These are phyloP conservation scores for Ceratosolen fusciceps DNA, from an alignment of 1,140 invertebrate genomes.

Conservation along the genomic window DNA sequence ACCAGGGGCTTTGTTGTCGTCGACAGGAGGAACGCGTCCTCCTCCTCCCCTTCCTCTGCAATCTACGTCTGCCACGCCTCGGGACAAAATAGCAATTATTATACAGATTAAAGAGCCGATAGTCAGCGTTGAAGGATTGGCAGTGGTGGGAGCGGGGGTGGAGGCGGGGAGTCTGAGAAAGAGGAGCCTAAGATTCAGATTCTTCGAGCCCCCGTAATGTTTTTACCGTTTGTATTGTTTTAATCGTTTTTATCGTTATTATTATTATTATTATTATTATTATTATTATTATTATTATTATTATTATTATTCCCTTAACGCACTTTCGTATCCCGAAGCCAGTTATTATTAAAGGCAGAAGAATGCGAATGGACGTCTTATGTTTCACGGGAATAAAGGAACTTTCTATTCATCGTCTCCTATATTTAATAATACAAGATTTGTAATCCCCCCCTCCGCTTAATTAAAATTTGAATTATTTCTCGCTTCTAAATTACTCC, in stretches of 20 bases:
- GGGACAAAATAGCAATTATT: neutral
- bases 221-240: too few relatives aligned
- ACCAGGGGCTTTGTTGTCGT: constrained; percentile 2
- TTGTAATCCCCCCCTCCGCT: too few relatives aligned
- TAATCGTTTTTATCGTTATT: too few relatives aligned
- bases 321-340: too few relatives aligned
- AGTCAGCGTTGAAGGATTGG: too few relatives aligned
- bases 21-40: neutral
- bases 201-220: too few relatives aligned
- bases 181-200: too few relatives aligned
- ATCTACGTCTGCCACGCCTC: neutral
- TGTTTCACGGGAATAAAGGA: neutral
- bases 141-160: neutral
- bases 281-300: too few relatives aligned
- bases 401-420: neutral
- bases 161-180: neutral
- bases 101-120: neutral
- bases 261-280: too few relatives aligned
- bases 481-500: too few relatives aligned
- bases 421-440: neutral
- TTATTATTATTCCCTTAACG: neutral
- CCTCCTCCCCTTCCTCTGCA: neutral
- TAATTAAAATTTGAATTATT: too few relatives aligned
- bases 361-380: neutral
- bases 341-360: neutral